A percentile compares a stretch with the other conserved stretches of the same genome.
These are phyloP conservation scores for Drosophila santomea DNA, from an alignment of 1,140 invertebrate species.

Conservation along the genomic window DNA sequence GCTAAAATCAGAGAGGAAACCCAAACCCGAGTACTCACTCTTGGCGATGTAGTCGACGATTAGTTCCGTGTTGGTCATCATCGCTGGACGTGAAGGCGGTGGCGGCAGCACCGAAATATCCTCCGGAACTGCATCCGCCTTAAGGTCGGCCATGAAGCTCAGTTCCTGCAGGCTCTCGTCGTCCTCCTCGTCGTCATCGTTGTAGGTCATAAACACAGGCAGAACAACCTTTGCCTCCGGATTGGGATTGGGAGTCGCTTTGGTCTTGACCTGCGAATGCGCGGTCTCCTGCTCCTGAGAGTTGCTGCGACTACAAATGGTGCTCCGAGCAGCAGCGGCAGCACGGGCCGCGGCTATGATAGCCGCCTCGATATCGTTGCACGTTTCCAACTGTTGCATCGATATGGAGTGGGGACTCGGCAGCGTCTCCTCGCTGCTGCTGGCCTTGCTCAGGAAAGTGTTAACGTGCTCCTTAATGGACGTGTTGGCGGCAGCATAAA, in stretches of 20 bases:
- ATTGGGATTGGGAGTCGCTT: neutral
- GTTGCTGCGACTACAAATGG: slow-evolving; percentile 63
- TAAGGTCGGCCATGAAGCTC: slow-evolving; percentile 64
- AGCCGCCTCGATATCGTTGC: slow-evolving; percentile 80
- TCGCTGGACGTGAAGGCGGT: neutral
- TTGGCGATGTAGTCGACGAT: slow-evolving; percentile 71
- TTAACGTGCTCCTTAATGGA: slow-evolving; percentile 68
- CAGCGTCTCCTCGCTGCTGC: slow-evolving; percentile 50
- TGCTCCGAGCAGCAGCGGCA: slow-evolving; percentile 62
- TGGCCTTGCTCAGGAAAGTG: slow-evolving; percentile 64
- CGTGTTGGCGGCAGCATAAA: slow-evolving; percentile 58
- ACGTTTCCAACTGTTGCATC: slow-evolving; percentile 73
- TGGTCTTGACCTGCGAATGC: slow-evolving; percentile 4
- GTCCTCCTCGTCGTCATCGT: slow-evolving; percentile 28
- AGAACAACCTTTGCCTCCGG: slow-evolving; percentile 2
- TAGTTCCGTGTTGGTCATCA: slow-evolving; percentile 45
- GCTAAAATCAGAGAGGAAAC: neutral
- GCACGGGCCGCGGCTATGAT: slow-evolving; percentile 78
- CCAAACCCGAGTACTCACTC: slow-evolving; percentile 47
- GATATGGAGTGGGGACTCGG: slow-evolving; percentile 20
- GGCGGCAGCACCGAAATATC: slow-evolving; percentile 13
- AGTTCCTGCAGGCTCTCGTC: slow-evolving; percentile 54
- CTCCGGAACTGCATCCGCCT: slow-evolving; percentile 5
- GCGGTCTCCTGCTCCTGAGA: slow-evolving; percentile 57
- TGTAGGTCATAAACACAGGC: slow-evolving; percentile 50